Evolutionary conservation across 2,888 invertebrate species (phyloP).

Genomic region (Sepiola atlantica): DNA sequence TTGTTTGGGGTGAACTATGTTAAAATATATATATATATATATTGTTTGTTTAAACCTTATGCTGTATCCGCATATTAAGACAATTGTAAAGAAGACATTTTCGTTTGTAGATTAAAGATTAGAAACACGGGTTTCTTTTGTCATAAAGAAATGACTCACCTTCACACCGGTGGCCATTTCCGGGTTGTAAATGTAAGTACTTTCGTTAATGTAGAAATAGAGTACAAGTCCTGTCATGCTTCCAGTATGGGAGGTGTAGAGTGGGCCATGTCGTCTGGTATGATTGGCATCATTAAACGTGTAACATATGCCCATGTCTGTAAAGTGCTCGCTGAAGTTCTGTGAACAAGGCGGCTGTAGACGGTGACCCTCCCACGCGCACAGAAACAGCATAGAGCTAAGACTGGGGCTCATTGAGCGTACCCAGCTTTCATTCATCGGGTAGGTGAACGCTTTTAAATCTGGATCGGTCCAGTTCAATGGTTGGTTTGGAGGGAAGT

Average conservation of each 20-base stretch:
- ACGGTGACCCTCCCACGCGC: conserved; percentile 47
- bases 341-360: conserved; percentile 16
- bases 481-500: background rate
- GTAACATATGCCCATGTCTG: conserved; percentile 52
- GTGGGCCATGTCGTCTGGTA: background rate
- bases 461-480: conserved; percentile 50
- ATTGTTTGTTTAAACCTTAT: too few relatives aligned
- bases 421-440: conserved; percentile 48
- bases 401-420: background rate
- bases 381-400: conserved; percentile 49
- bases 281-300: conserved; percentile 50
- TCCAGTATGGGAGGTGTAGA: conserved; percentile 50
- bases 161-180: conserved; percentile 53
- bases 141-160: conserved; percentile 43
- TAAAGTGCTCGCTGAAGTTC: conserved; percentile 48
- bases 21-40: too few relatives aligned
- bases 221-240: conserved; percentile 50
- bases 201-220: conserved; percentile 50
- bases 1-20: too few relatives aligned
- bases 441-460: conserved; percentile 39
- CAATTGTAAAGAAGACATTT: background rate
- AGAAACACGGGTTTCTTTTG: background rate
- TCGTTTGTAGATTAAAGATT: background rate
- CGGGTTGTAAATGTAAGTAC: conserved; percentile 50
- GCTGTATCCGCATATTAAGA: too few relatives aligned